phyloP scores from a whole-genome alignment of 2,888 invertebrate species.

The Bruchidius siliquastri region DNA sequence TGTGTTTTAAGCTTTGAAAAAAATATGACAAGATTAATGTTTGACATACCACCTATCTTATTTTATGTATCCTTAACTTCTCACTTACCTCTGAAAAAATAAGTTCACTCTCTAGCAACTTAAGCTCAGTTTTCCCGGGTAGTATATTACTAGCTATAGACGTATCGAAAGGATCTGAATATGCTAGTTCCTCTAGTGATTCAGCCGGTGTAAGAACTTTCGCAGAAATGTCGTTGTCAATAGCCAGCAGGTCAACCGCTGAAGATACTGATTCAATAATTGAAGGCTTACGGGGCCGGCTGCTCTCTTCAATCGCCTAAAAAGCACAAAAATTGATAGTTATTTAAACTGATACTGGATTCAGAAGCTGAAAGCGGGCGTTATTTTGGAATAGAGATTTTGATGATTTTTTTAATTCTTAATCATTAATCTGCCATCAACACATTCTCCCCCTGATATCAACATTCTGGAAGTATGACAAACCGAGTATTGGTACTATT shows the following conservation, averaged over 20 bases:
- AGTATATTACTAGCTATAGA: conserved; percentile 72
- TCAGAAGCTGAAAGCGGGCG: too few species aligned
- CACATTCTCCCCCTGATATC: too few species aligned
- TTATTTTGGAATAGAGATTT: too few species aligned
- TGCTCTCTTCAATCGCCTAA: conserved; percentile 38
- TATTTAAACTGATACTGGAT: too few species aligned
- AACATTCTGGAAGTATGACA: too few species aligned
- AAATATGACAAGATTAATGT: too few species aligned
- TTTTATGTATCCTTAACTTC: too few species aligned
- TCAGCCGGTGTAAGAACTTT: conserved; percentile 67
- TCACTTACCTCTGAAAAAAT: conserved; percentile 47
- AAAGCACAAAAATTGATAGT: background rate
- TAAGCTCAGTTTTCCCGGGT: conserved; percentile 75
- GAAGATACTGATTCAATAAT: conserved; percentile 23
- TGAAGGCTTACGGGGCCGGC: conserved; percentile 43
- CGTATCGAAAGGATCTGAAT: conserved; percentile 82
- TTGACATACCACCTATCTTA: too few species aligned
- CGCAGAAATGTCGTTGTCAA: conserved; percentile 57
- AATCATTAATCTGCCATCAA: too few species aligned
- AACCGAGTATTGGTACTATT: too few species aligned
- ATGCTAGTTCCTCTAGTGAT: conserved; percentile 46
- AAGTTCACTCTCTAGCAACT: conserved; percentile 70
- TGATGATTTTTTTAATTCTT: too few species aligned
- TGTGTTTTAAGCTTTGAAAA: too few species aligned
- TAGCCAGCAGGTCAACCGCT: conserved; percentile 47